phyloP scores from a whole-genome alignment of 2,888 invertebrate species.

The Agriopis marginaria region DNA sequence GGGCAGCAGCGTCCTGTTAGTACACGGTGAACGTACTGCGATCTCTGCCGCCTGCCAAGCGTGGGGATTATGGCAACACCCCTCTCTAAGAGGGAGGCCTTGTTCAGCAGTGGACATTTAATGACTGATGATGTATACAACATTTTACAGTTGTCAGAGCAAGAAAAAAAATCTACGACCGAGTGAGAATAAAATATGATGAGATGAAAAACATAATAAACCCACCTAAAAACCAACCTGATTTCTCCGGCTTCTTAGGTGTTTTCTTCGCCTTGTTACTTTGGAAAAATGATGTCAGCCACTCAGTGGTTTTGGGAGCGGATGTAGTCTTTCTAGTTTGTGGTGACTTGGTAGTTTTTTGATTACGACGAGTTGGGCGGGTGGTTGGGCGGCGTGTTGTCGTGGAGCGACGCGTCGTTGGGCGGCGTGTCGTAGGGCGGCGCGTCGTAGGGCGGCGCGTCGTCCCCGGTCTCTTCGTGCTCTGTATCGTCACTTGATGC shows the following conservation, averaged over 20 bases:
- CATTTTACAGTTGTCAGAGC: no score
- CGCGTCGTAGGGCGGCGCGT: slow-evolving; percentile 53
- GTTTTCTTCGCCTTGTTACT: slow-evolving; percentile 63
- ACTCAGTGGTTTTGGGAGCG: slow-evolving; percentile 66
- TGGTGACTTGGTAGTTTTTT: slow-evolving; percentile 65
- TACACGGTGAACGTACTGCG: no score
- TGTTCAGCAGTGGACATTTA: no score
- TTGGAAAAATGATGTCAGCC: slow-evolving; percentile 71
- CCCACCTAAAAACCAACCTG: slow-evolving; percentile 79
- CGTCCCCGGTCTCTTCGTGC: slow-evolving; percentile 52
- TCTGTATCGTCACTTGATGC: slow-evolving; percentile 40
- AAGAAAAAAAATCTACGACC: no score
- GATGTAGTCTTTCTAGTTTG: slow-evolving; percentile 65
- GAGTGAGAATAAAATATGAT: neutral
- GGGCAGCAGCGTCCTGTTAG: no score
- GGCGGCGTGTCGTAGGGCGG: slow-evolving; percentile 51
- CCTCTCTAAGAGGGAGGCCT: no score
- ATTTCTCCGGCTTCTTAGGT: slow-evolving; percentile 64
- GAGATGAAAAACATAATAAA: slow-evolving; percentile 42
- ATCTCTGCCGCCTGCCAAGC: no score
- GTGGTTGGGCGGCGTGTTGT: slow-evolving; percentile 52
- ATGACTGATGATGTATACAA: no score
- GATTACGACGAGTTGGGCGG: slow-evolving; percentile 47
- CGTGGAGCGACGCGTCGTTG: slow-evolving; percentile 48
- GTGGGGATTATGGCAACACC: no score